Evolutionary conservation across 2,888 invertebrate genomes (phyloP), one percentile per base, ranked within the genome.

Genomic region (Eudemis profundana): DNA sequence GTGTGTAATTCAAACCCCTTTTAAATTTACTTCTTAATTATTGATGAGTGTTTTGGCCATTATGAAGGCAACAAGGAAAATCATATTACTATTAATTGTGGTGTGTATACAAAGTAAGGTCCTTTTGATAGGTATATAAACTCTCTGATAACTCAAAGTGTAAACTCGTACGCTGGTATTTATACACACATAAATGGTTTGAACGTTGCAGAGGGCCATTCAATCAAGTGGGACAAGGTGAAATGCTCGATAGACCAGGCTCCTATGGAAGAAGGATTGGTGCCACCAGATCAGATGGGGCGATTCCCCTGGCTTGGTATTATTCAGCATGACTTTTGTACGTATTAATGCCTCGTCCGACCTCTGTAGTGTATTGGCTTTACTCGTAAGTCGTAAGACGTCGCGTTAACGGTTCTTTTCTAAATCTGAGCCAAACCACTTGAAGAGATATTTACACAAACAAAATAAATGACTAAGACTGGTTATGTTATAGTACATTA

Each of bases 251-350:
- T 56, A 17, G 56, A 56, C 42, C 42, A 17, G 4, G 27, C 42
- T 1, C 42, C 56, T 1, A 17, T 56, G n/a, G 7, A 19, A 3
- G 56, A 56, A 19, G 56, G 56, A 4, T 14, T 29, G 14, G 4
- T 56, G 0, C n/a, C 56, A 0, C 3, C 3, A 7, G 42, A 56
- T n/a, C 56, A 44, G 27, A 56, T 56, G 1, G 56, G 56, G 7
- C 42, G 56, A 2, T 56, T 56, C 4, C 56, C 56, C 1, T 56
- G 56, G 56, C 42, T 56, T 1, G 56, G 56, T 0, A 29, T 56
- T 0, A 56, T 56, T 4, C 56, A 56, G 29, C 56, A 56, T 7
- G 56, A 56, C 29, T 56, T 19, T 2, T 56, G 56, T 56, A 56
- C 19, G 42, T 56, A 56, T 14, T 21, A 0, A 14, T 27, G 12